A percentile compares a stretch with the other conserved stretches of the same genome.
Conservation (phyloP, 2,113 vertebrate genomes). For the Lepus americanus region DNA sequence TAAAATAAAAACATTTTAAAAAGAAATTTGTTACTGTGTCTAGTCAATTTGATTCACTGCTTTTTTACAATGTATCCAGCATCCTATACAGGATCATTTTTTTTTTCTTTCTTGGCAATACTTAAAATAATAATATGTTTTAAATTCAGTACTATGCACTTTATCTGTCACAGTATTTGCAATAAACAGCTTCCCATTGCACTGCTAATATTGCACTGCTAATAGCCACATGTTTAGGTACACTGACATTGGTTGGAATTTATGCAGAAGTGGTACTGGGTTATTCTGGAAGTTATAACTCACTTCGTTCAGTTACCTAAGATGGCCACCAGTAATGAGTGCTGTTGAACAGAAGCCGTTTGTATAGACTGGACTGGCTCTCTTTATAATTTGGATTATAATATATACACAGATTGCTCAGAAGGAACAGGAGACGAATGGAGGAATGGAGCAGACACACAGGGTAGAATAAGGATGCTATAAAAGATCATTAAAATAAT, state of each 20-base stretch:
- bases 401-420: not conserved
- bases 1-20: no score
- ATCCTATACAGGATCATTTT: conserved; percentile 1
- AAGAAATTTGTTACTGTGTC: not conserved
- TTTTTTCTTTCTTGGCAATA: not conserved
- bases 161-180: not conserved
- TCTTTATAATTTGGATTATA: not conserved
- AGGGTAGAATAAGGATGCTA: not conserved
- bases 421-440: not conserved
- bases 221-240: not conserved
- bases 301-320: not conserved
- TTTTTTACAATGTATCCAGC: not conserved
- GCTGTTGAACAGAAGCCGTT: not conserved
- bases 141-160: not conserved
- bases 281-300: not conserved
- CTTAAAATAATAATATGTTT: not conserved
- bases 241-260: not conserved
- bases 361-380: not conserved
- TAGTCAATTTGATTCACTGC: not conserved
- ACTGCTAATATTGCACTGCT: not conserved
- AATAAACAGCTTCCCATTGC: not conserved
- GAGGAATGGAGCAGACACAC: not conserved
- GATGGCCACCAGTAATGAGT: not conserved
- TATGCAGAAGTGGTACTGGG: not conserved
- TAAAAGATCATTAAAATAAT: not conserved